Evolutionary conservation across 2,888 invertebrate species (phyloP).

Genomic region (Pammene aurita): DNA sequence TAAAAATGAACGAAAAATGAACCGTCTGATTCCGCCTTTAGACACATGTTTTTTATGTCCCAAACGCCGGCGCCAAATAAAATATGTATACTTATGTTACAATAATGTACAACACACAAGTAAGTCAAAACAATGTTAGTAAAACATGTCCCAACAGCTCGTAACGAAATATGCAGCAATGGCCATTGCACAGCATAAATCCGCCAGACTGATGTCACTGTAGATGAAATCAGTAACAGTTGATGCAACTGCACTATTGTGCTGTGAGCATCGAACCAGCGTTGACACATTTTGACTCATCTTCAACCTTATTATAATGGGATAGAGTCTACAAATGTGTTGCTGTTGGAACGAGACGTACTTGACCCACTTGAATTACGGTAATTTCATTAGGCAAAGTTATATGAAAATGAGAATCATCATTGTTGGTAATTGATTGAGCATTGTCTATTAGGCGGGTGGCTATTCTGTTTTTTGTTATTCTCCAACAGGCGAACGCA

Average conservation of each 20-base stretch:
- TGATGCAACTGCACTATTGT: constrained; percentile 44
- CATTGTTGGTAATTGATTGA: constrained; percentile 15
- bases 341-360: constrained; percentile 33
- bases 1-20: no score
- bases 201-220: constrained; percentile 31
- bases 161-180: constrained; percentile 17
- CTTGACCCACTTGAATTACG: constrained; percentile 43
- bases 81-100: not conserved
- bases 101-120: not conserved
- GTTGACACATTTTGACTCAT: no score
- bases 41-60: no score
- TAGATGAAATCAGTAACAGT: constrained; percentile 33
- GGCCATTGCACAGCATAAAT: constrained; percentile 27
- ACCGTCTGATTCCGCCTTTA: no score
- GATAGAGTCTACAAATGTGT: no score
- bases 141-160: constrained; percentile 8
- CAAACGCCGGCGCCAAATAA: not conserved
- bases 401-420: constrained; percentile 13
- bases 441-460: not conserved
- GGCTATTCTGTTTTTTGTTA: not conserved
- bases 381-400: constrained; percentile 35
- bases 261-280: constrained; percentile 37
- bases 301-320: no score
- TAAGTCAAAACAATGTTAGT: not conserved
- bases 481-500: no score